Evolutionary conservation across 2,888 invertebrate species (phyloP).

Genomic region (Amblyjoppa fuscipennis): DNA sequence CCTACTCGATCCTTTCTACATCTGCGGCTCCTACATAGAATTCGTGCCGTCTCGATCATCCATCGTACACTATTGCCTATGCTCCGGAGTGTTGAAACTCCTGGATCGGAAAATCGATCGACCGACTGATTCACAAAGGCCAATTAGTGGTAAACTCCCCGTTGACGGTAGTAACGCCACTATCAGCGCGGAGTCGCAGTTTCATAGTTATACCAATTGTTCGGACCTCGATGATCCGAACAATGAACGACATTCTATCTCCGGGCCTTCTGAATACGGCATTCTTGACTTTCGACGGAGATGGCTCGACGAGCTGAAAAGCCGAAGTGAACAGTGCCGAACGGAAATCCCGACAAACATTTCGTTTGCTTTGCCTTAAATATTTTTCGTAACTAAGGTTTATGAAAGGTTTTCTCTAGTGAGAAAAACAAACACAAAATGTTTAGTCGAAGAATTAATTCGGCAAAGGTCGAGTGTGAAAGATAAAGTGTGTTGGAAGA

Average conservation of each 20-base stretch:
- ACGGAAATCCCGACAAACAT: neutral
- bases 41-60: neutral
- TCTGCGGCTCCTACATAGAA: neutral
- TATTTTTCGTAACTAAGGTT: neutral
- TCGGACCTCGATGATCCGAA: conserved; percentile 44
- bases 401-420: neutral
- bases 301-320: neutral
- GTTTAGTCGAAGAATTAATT: neutral
- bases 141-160: conserved; percentile 57
- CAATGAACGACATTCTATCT: conserved; percentile 31
- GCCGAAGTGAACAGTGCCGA: neutral
- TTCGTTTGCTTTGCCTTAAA: neutral
- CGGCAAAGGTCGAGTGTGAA: neutral
- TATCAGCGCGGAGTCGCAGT: conserved; percentile 23
- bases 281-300: neutral
- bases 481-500: too few relatives aligned
- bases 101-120: conserved; percentile 43
- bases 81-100: conserved; percentile 27
- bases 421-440: neutral
- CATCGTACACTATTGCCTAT: neutral
- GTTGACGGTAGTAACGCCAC: neutral
- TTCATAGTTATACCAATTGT: conserved; percentile 44
- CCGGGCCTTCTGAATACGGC: neutral
- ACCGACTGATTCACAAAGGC: conserved; percentile 44
- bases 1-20: neutral